Percentiles rank a stretch among this genome's conserved stretches.
Conservation (phyloP, 2,797 vertebrate genomes). For the Artibeus jamaicensis region DNA sequence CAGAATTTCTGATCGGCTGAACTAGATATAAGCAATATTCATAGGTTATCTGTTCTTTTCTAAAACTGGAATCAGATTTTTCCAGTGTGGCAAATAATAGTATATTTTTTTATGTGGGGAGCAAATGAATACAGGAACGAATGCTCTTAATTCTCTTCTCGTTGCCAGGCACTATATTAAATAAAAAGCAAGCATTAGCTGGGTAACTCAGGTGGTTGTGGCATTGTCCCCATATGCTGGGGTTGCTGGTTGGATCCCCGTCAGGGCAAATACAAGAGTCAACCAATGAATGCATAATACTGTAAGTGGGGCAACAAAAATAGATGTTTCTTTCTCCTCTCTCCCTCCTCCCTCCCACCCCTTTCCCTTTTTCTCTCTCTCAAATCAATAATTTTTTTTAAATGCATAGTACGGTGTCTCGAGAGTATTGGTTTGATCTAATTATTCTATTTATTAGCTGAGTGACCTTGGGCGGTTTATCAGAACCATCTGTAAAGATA, state of each 20-base stretch:
- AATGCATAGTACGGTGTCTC: neutral
- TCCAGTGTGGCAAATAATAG: neutral
- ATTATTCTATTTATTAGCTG: neutral
- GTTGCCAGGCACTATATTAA: neutral
- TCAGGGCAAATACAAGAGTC: neutral
- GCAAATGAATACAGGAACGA: neutral
- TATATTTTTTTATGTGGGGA: neutral
- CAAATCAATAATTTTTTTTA: neutral
- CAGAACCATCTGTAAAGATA: neutral
- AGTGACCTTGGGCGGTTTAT: neutral
- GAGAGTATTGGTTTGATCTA: neutral
- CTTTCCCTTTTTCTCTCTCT: no score
- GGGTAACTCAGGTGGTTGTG: neutral
- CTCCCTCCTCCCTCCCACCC: no score
- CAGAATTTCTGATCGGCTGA: neutral
- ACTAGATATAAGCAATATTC: neutral
- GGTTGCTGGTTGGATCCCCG: neutral
- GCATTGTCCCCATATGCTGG: neutral
- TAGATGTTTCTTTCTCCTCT: no score
- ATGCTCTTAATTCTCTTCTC: neutral
- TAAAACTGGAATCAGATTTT: neutral
- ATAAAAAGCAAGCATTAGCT: neutral
- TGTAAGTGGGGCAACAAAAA: no score
- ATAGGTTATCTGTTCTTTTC: neutral
- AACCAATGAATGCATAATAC: neutral